Evolutionary conservation across 2,113 vertebrate genomes (phyloP).

Genomic region (Cyanoramphus novaezelandiae): DNA sequence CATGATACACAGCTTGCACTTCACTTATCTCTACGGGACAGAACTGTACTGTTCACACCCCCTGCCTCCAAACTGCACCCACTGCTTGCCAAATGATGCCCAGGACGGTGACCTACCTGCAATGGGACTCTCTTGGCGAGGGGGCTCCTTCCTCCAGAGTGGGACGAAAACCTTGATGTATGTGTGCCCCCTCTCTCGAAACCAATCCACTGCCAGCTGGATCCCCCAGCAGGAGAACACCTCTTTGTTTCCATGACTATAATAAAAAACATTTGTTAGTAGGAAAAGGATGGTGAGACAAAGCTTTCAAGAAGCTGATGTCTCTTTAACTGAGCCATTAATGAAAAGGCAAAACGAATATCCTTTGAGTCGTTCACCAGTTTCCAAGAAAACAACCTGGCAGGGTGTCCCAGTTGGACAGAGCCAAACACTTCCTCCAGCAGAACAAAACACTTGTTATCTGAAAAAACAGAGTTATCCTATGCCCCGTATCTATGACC

Average conservation of each 20-base stretch:
- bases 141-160: constrained; percentile 88
- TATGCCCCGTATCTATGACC: background rate
- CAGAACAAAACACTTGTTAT: background rate
- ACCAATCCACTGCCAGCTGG: constrained; percentile 90
- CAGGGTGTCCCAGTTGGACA: background rate
- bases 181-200: constrained; percentile 83
- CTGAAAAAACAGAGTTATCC: background rate
- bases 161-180: constrained; percentile 92
- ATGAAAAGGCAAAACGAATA: background rate
- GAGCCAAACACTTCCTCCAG: background rate
- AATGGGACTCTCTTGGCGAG: constrained; percentile 82
- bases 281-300: background rate
- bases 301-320: background rate
- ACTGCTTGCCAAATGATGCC: background rate
- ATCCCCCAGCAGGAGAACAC: constrained; percentile 90
- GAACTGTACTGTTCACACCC: background rate
- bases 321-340: background rate
- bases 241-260: constrained; percentile 89
- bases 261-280: background rate
- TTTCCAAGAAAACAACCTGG: background rate
- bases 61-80: background rate
- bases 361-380: background rate
- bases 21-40: background rate
- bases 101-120: constrained; percentile 73
- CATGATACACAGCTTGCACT: background rate